Evolutionary conservation across 2,113 vertebrate species (phyloP), one percentile per base, ranked within the genome.

Genomic region (mouse (Mus musculus)): DNA sequence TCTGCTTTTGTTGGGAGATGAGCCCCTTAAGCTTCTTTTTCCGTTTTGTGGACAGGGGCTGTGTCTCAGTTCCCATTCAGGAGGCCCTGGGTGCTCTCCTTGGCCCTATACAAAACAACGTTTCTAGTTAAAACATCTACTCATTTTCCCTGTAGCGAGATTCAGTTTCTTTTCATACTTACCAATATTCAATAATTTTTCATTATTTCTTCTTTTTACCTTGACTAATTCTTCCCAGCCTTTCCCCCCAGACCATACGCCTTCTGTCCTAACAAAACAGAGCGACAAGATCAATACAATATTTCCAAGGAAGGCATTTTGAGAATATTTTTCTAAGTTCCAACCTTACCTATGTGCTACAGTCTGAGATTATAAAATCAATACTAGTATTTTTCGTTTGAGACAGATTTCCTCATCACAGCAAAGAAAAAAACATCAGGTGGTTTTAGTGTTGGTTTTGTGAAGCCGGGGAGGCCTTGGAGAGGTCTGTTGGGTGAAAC

Each of bases 301-400:
- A 72, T 7, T 61, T 56, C 56, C 28, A 72, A 36, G 49, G 3
- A 90, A 46, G 71, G 2, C 11, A 80, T 76, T 95, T 84, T 69
- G 61, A 85, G 46, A 88, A 42, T 80, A 73, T 86, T n/a, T 95
- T 93, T 97, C 93, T 63, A 96, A 91, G 46, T 63, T 87, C 88
- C 65, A 94, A 77, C 71, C 65, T 93, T 82, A 81, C 76, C 84
- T 84, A 1, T 22, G 69, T 80, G 46, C 82, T 88, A 90, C 14
- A 88, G 80, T 85, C 65, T 88, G 87, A 63, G 46, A 93, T 93
- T 65, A 94, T 82, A 96, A 97, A 98, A 96, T 97, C 97, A 96
- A 97, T 96, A 96, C 61, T 88, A 85, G 94, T 95, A 88, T 96
- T 95, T 95, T 97, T 96, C 87, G 97, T 93, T 96, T 52, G 89